A percentile compares a stretch with the other conserved stretches of the same genome.
These are phyloP conservation scores for Sparus aurata DNA, from an alignment of 2,797 vertebrate genomes.

Conservation along the genomic window DNA sequence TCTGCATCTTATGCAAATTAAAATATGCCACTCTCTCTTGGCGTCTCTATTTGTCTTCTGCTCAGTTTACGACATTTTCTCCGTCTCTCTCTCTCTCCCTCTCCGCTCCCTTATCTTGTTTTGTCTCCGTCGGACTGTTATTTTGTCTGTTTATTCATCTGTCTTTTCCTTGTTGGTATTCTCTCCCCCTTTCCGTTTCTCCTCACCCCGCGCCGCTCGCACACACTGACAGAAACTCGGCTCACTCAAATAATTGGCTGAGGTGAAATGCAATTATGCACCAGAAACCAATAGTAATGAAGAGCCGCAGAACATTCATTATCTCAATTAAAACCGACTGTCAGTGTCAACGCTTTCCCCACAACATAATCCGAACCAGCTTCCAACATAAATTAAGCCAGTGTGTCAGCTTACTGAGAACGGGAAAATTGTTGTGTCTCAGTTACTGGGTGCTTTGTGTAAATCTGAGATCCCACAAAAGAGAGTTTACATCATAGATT, in stretches of 20 bases:
- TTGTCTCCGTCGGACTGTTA: conserved; percentile 30
- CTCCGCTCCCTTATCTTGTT: conserved; percentile 35
- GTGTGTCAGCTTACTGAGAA: conserved; percentile 23
- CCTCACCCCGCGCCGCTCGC: conserved; percentile 20
- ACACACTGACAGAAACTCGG: conserved; percentile 44
- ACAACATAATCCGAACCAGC: conserved; percentile 35
- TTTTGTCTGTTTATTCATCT: conserved; percentile 37
- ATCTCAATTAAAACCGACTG: conserved; percentile 69
- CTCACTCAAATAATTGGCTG: conserved; percentile 67
- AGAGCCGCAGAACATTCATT: conserved; percentile 59
- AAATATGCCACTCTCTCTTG: conserved; percentile 58
- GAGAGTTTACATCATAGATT: not conserved
- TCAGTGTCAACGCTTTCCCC: conserved; percentile 44
- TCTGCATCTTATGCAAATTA: conserved; percentile 74
- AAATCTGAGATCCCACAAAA: not conserved
- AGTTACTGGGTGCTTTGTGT: conserved; percentile 16
- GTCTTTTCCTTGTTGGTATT: conserved; percentile 42
- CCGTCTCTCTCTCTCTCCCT: conserved; percentile 14
- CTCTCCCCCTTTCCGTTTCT: conserved; percentile 10
- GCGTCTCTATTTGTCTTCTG: conserved; percentile 54
- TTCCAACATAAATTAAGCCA: conserved; percentile 45
- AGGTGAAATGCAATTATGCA: conserved; percentile 76
- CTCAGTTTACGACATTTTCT: conserved; percentile 35
- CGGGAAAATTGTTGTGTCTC: conserved; percentile 12
- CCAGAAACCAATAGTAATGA: conserved; percentile 69